Conservation (phyloP, 2,797 vertebrate genomes). For the Babyrousa celebensis region DNA sequence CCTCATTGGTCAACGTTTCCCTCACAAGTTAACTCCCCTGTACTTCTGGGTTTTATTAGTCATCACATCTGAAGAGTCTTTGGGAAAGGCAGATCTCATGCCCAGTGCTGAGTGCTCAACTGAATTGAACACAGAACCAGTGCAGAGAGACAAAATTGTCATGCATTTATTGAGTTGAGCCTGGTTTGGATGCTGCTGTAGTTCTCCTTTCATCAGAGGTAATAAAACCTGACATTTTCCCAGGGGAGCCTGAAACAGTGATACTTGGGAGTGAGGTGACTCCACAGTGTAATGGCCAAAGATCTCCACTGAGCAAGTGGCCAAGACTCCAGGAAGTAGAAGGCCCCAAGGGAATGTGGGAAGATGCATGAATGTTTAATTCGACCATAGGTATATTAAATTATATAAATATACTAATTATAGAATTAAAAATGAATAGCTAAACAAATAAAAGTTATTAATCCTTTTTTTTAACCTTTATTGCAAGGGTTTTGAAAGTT, state of each 20-base stretch:
- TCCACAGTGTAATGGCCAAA: not conserved
- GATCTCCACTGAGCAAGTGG: not conserved
- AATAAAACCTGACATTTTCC: not conserved
- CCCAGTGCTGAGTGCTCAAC: not conserved
- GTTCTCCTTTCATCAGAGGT: not conserved
- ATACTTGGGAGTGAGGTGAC: not conserved
- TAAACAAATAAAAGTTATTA: not conserved
- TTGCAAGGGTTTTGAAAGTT: not conserved
- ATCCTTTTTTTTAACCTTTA: slow-evolving; percentile 12
- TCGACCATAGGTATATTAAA: not conserved
- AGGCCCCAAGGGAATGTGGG: not conserved
- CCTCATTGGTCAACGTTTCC: not conserved
- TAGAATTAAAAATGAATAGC: slow-evolving; percentile 22
- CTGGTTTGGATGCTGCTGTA: not conserved
- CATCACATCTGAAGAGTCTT: not conserved
- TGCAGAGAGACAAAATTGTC: not conserved
- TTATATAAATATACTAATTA: not conserved
- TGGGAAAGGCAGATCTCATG: not conserved
- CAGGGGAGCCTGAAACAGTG: not conserved
- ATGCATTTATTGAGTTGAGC: not conserved
- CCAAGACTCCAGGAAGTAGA: not conserved
- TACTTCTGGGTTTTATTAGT: not conserved
- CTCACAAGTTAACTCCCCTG: not conserved
- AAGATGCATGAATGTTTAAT: not conserved
- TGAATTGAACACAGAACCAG: not conserved